Base-by-base conservation (phyloP, 2,797 vertebrate genomes). In the Sebastes cheni region DNA sequence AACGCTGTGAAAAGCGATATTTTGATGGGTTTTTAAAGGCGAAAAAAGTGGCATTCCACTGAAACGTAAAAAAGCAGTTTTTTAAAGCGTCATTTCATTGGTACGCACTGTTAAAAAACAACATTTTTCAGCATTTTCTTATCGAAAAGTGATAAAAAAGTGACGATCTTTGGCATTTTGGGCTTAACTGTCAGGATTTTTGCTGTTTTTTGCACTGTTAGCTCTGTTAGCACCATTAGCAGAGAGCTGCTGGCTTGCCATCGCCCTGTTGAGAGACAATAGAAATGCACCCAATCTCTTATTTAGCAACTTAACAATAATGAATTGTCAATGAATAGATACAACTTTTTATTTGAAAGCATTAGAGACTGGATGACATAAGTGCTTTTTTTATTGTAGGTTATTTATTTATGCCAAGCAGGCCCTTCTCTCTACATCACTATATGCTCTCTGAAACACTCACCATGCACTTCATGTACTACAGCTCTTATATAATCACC, bases 401-500 rank as follows among this genome's bases (percentile, higher is more conserved):
- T 56, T 72, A 78, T 77, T 82, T 72, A 74, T 86, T 76, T 1
- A 83, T 86, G 34, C 22, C 1, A 3, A 25, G 65, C 2, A 67
- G 30, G 22, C 61, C 25, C 14, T 14, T 22, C 25, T 54, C 29
- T 71, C 18, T 8, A 1, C 34, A 72, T 64, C 66, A 36, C 58
- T 34, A 16, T 59, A 30, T 25, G 7, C 67, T 66, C 73, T 76
- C 77, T 73, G 23, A 25, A 70, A 61, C 32, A 20, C 52, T 80
- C 54, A 34, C 23, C 59, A 56, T 80, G 74, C 67, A 30, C 50
- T 58, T 75, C 32, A 29, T 84, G 79, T 73, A 67, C 69, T 42
- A 14, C 67, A 79, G 50, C 56, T 73, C 74, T 86, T 86, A 79
- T 22, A 60, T 83, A 81, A 91, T 85, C 62, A 46, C 42, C 60